These are phyloP conservation scores for Aphyosemion australe DNA, from an alignment of 2,113 vertebrate genomes.

Conservation along the genomic window DNA sequence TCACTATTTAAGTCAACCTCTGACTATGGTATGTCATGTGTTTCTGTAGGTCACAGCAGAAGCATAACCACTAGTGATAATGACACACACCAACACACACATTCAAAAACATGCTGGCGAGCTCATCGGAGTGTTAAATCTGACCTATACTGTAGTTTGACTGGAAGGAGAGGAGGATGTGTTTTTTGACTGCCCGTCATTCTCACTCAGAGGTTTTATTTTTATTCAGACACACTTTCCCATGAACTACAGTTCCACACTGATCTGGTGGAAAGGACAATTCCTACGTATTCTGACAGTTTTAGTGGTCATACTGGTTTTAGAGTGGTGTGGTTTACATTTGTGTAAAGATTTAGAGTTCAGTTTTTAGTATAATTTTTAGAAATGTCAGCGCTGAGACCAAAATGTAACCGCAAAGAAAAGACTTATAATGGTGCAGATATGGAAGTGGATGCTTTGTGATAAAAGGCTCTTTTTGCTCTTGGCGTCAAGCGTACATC, in stretches of 20 bases:
- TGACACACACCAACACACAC: background rate
- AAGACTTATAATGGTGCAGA: background rate
- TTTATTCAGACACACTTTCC: no score
- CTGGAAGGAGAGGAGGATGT: conserved; percentile 20
- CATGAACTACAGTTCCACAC: no score
- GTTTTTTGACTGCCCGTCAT: background rate
- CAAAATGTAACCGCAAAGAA: background rate
- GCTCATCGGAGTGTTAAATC: conserved; percentile 52
- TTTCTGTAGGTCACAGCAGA: conserved; percentile 34
- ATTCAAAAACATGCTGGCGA: conserved; percentile 12
- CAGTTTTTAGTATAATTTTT: no score
- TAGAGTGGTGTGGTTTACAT: no score
- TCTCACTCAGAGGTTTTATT: no score
- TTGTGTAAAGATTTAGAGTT: no score
- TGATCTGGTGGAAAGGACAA: no score
- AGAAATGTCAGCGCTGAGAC: background rate
- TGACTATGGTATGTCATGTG: conserved; percentile 25
- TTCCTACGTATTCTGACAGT: no score
- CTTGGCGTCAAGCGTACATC: conserved; percentile 9
- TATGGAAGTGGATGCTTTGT: conserved; percentile 16
- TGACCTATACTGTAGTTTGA: conserved; percentile 12
- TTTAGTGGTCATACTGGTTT: no score
- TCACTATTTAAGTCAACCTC: conserved; percentile 7
- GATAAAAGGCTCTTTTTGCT: conserved; percentile 26
- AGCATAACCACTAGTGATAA: background rate